Evolutionary conservation across 2,888 invertebrate species (phyloP).

Genomic region (Acanthosepion lycidas): DNA sequence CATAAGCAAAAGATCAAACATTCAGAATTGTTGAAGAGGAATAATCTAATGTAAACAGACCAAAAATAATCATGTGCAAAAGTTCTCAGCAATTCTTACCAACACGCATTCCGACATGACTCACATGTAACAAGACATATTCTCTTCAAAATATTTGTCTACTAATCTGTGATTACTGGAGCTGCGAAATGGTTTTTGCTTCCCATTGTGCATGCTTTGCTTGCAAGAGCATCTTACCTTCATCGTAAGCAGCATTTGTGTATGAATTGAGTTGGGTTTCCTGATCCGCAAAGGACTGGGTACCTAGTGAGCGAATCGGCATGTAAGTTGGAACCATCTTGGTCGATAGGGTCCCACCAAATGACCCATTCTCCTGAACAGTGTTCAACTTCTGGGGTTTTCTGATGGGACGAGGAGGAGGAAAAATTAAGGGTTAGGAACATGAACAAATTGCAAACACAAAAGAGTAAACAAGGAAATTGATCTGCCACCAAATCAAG

Average conservation of each 20-base stretch:
- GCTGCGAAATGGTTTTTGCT: background rate
- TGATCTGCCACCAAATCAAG: background rate
- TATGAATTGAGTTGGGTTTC: background rate
- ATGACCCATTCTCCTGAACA: background rate
- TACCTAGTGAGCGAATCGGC: background rate
- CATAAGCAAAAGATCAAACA: no score
- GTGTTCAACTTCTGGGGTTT: background rate
- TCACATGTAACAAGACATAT: no score
- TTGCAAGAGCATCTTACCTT: constrained; percentile 1
- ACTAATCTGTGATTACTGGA: background rate
- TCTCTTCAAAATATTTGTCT: no score
- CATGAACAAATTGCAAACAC: background rate
- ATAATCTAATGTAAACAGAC: no score
- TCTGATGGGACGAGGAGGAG: background rate
- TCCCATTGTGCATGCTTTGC: background rate
- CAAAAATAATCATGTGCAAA: no score
- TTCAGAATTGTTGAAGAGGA: no score
- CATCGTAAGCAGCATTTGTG: background rate
- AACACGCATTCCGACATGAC: no score
- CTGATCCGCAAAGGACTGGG: background rate
- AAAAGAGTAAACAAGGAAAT: background rate
- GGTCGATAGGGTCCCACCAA: background rate
- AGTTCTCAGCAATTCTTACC: no score
- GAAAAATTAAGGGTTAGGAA: background rate
- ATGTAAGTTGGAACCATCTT: background rate